These are phyloP conservation scores for Unio pictorum DNA, from an alignment of 2,888 invertebrate genomes.

Conservation along the genomic window DNA sequence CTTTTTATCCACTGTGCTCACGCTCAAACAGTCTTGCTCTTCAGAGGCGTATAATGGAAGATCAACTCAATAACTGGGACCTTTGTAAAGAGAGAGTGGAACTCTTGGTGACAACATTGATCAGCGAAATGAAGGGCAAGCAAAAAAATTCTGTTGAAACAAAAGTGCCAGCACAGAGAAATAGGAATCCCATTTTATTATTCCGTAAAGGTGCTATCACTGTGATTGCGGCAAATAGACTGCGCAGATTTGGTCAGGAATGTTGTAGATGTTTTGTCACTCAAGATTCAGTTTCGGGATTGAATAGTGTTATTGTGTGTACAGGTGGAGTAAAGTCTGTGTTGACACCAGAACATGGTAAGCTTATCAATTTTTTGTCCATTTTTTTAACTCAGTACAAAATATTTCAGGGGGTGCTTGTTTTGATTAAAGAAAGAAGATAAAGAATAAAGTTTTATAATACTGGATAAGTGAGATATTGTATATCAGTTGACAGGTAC, in stretches of 20 bases:
- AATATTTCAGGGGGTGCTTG: no score
- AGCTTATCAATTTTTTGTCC: constrained; percentile 13
- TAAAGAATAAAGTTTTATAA: no score
- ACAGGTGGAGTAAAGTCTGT: constrained; percentile 47
- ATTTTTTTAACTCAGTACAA: not conserved
- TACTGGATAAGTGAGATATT: no score
- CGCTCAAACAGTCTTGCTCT: constrained; percentile 49
- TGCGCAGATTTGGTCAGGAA: constrained; percentile 43
- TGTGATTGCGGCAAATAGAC: constrained; percentile 65
- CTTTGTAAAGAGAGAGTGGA: constrained; percentile 56
- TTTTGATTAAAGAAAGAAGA: no score
- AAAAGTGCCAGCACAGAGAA: constrained; percentile 22
- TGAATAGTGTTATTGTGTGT: constrained; percentile 56
- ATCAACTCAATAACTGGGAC: constrained; percentile 58
- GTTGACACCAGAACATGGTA: constrained; percentile 14
- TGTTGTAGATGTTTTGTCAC: constrained; percentile 57
- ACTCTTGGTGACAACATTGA: constrained; percentile 50
- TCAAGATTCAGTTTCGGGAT: constrained; percentile 52
- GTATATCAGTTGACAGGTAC: no score
- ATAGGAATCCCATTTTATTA: constrained; percentile 48
- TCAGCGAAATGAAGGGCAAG: constrained; percentile 44
- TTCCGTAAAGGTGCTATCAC: constrained; percentile 63
- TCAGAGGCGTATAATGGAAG: constrained; percentile 60
- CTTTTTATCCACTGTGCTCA: constrained; percentile 61
- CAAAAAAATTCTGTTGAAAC: constrained; percentile 21